Conservation (phyloP, 2,113 vertebrate genomes). For the Ageneiosus marmoratus region DNA sequence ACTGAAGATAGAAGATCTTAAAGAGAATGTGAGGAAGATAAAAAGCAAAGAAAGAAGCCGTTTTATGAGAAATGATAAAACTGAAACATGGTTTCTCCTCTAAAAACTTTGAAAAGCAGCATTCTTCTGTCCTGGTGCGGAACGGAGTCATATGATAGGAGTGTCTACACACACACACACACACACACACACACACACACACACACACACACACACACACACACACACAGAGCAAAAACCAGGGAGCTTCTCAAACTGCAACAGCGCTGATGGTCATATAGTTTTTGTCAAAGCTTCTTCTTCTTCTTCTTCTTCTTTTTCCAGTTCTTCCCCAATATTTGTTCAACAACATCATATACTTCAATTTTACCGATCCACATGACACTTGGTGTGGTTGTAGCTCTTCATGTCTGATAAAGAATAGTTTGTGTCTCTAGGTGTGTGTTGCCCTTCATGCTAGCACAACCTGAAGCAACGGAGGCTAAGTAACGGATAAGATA, state of each 20-base stretch:
- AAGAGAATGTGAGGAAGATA: neutral
- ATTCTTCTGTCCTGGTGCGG: neutral
- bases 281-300: too few species aligned
- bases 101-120: neutral
- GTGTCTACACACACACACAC: conserved; percentile 4
- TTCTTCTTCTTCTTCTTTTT: too few species aligned
- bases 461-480: too few species aligned
- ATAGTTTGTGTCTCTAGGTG: too few species aligned
- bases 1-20: neutral
- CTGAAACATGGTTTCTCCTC: neutral
- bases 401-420: too few species aligned
- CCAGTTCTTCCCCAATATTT: too few species aligned
- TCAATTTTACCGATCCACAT: too few species aligned
- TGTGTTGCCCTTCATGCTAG: too few species aligned
- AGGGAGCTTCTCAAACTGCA: neutral
- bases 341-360: too few species aligned
- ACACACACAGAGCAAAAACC: neutral
- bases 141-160: neutral
- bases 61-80: neutral
- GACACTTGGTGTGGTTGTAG: too few species aligned
- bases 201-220: neutral
- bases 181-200: neutral
- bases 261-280: too few species aligned
- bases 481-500: too few species aligned
- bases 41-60: neutral